Conservation (phyloP, 2,888 invertebrate genomes). For the Euzophera pinguis region DNA sequence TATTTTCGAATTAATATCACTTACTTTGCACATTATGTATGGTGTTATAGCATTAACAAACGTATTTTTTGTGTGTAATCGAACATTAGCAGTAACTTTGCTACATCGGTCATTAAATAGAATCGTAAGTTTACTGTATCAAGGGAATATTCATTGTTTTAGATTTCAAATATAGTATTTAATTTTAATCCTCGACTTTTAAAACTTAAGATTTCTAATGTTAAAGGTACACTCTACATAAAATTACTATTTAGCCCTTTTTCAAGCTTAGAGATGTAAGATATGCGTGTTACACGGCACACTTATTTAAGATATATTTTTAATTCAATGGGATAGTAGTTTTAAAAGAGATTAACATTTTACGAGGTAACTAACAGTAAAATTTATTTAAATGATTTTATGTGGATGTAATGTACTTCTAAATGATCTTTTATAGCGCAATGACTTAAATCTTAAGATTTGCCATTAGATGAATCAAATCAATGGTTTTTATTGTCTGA, state of each 20-base stretch:
- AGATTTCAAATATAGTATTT: no score
- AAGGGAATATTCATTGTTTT: no score
- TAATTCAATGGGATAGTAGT: background rate
- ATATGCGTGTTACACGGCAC: background rate
- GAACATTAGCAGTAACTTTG: background rate
- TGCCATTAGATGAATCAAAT: background rate
- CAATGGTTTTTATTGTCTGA: background rate
- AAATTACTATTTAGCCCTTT: no score
- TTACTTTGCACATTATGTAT: no score
- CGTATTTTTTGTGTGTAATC: no score
- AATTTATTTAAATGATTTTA: constrained; percentile 1
- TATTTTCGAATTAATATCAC: background rate
- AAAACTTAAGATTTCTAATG: no score
- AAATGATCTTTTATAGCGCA: background rate
- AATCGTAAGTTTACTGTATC: no score
- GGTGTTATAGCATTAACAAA: no score
- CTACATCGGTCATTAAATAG: no score
- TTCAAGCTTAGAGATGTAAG: background rate
- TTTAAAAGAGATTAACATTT: background rate
- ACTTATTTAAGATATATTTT: background rate
- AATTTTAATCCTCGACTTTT: no score
- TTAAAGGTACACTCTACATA: no score
- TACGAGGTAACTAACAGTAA: background rate
- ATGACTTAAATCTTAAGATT: background rate
- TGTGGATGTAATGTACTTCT: background rate